Evolutionary conservation across 92 coral and sea anemone genomes (phyloP).

Genomic region (Porites rus): DNA sequence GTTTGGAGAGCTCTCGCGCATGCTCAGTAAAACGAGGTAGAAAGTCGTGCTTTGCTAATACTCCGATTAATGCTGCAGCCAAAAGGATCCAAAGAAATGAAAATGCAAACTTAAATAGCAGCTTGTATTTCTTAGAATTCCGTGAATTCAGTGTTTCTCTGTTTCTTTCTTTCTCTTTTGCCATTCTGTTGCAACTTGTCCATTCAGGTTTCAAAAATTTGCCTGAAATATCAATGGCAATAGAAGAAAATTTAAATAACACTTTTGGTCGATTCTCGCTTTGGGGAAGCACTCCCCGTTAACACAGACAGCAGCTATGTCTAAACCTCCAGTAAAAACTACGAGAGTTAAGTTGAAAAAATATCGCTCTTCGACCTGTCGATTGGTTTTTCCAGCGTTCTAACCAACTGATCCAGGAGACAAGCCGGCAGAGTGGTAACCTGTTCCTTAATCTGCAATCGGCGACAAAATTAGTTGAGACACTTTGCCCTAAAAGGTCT

Average conservation of each 20-base stretch:
- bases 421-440: too few species aligned
- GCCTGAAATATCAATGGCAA: constrained; percentile 1
- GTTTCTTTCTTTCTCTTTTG: background rate
- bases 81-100: constrained; percentile 13
- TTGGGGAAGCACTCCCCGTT: too few species aligned
- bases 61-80: constrained; percentile 8
- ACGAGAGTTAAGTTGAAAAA: too few species aligned
- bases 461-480: too few species aligned
- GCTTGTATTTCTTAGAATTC: background rate
- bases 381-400: too few species aligned
- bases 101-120: background rate
- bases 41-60: constrained; percentile 26
- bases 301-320: too few species aligned
- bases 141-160: background rate
- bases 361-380: too few species aligned
- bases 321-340: too few species aligned
- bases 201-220: constrained; percentile 11
- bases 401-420: too few species aligned
- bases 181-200: background rate
- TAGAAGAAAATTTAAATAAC: background rate
- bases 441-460: too few species aligned
- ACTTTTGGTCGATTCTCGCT: too few species aligned
- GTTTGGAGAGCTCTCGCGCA: constrained; percentile 46
- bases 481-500: too few species aligned
- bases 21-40: constrained; percentile 29